phyloP scores from a whole-genome alignment of 2,888 invertebrate species.

The Torymus texanus region DNA sequence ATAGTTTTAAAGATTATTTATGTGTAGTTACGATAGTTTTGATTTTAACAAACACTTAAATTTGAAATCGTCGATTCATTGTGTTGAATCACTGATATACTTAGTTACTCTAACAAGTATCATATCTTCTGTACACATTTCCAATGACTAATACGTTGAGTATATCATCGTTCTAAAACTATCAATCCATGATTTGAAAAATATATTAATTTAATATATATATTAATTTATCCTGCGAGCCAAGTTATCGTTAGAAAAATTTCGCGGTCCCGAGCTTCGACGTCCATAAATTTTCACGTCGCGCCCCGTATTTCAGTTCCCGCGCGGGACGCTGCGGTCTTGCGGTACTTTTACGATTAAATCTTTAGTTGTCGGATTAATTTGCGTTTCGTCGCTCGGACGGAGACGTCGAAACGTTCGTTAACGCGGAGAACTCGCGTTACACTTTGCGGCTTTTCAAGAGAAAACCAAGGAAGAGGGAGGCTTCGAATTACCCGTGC shows the following conservation, averaged over 20 bases:
- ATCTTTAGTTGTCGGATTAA: conserved; percentile 44
- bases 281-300: background rate
- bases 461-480: background rate
- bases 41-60: too few relatives aligned
- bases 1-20: too few relatives aligned
- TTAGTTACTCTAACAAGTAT: too few relatives aligned
- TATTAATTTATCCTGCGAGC: background rate
- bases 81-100: too few relatives aligned
- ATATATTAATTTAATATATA: too few relatives aligned
- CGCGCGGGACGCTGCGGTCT: conserved; percentile 6
- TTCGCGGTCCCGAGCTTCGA: too few relatives aligned
- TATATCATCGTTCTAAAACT: too few relatives aligned
- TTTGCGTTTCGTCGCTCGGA: conserved; percentile 26
- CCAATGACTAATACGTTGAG: too few relatives aligned
- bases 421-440: background rate
- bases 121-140: too few relatives aligned
- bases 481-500: conserved; percentile 11
- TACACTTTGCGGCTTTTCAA: conserved; percentile 22
- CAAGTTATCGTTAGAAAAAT: background rate
- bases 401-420: conserved; percentile 17
- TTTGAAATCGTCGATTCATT: too few relatives aligned
- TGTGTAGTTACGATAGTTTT: too few relatives aligned
- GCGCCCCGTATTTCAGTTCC: background rate
- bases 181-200: too few relatives aligned
- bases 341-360: conserved; percentile 49